phyloP scores from a whole-genome alignment of 2,797 vertebrate species.

The Miichthys miiuy region DNA sequence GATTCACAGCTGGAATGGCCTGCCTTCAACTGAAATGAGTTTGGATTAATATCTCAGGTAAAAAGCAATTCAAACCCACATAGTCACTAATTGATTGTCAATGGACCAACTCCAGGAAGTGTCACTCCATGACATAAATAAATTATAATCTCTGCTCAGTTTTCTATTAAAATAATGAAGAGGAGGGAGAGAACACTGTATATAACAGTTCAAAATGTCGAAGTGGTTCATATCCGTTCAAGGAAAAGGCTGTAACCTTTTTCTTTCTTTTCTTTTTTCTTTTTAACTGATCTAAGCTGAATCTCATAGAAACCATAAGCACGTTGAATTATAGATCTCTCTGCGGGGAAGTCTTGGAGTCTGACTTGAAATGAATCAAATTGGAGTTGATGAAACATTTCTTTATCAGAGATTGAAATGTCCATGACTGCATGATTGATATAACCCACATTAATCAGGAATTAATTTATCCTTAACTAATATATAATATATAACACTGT shows the following conservation, averaged over 20 bases:
- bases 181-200: too few relatives aligned
- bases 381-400: background rate
- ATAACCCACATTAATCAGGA: background rate
- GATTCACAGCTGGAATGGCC: slow-evolving; percentile 17
- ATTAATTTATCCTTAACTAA: background rate
- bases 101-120: background rate
- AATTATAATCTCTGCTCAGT: background rate
- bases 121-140: background rate
- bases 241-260: background rate
- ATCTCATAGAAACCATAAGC: background rate
- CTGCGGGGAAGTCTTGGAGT: background rate
- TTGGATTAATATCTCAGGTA: background rate
- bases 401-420: background rate
- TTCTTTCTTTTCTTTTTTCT: too few relatives aligned
- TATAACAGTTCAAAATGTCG: too few relatives aligned
- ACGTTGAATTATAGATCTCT: background rate
- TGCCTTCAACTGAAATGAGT: background rate
- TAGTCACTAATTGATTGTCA: background rate
- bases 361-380: background rate
- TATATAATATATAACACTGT: background rate
- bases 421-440: background rate
- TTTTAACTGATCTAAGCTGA: background rate
- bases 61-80: background rate
- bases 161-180: background rate
- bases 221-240: background rate